phyloP scores from a whole-genome alignment of 2,888 invertebrate genomes.

The Cheilosia variabilis region DNA sequence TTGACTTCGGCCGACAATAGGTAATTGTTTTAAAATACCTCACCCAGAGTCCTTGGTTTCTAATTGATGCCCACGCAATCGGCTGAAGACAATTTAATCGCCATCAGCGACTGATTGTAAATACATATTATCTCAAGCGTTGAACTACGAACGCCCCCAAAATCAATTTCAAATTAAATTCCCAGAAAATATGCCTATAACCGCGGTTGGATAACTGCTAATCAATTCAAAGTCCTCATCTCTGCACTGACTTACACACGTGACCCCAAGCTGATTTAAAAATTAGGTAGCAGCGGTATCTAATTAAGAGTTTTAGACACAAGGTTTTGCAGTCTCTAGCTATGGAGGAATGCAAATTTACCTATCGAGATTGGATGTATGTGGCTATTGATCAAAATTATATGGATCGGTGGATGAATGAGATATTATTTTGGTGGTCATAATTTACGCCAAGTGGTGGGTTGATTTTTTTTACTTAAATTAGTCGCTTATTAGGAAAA shows the following conservation, averaged over 20 bases:
- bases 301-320: slow-evolving; percentile 48
- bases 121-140: slow-evolving; percentile 31
- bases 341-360: background rate
- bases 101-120: slow-evolving; percentile 56
- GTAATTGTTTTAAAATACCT: slow-evolving; percentile 22
- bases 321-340: slow-evolving; percentile 9
- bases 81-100: slow-evolving; percentile 58
- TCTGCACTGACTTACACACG: slow-evolving; percentile 11
- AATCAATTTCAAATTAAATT: slow-evolving; percentile 65
- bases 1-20: slow-evolving; percentile 30
- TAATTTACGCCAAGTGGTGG: slow-evolving; percentile 24
- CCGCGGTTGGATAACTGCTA: slow-evolving; percentile 11
- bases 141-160: slow-evolving; percentile 53
- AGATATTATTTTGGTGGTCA: slow-evolving; percentile 2
- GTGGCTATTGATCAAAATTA: background rate
- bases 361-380: background rate
- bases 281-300: slow-evolving; percentile 32
- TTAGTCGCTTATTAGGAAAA: slow-evolving; percentile 12
- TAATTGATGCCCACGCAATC: slow-evolving; percentile 58
- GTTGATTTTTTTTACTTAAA: background rate
- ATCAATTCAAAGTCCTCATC: slow-evolving; percentile 33
- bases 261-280: slow-evolving; percentile 14
- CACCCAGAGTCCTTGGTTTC: slow-evolving; percentile 52
- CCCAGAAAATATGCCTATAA: background rate
- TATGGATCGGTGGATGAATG: background rate